Base-by-base conservation (phyloP, 2,888 invertebrate species). In the Archaeoteleia sp. region DNA sequence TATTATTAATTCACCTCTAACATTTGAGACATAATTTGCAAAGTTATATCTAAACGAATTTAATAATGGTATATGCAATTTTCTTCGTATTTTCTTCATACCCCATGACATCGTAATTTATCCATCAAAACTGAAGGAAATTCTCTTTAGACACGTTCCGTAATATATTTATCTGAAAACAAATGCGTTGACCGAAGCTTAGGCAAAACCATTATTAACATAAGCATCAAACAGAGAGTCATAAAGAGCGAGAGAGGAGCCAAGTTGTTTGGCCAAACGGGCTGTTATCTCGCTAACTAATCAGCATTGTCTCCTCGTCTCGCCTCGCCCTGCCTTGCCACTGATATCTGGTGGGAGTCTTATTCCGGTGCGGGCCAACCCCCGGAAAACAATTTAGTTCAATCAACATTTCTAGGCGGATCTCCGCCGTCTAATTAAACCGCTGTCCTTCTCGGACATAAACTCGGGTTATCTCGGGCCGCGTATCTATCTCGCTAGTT, bases 381-480 rank as follows among this genome's bases (percentile, higher is more conserved):
- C 62, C 63, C 69, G 62, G 81, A 80, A 82, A 84, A 85, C 85
- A 84, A 85, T 85, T 85, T 85, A 83, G 84, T 82, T 84, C 85
- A 84, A 85, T 85, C 84, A 85, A 83, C 83, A 83, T 83, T 82
- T 83, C 80, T 76, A 80, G 78, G 77, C 78, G 76, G 82, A 80
- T 80, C 82, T 75, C 79, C 78, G 78, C 77, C 83, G 78, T 84
- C 84, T 85, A 85, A 85, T 85, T 85, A 85, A 85, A 85, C 79
- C 79, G 74, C 70, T 70, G 72, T 74, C 69, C 67, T 73, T 69
- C 74, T 75, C 75, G 79, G 76, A 77, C 79, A 81, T 85, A 83
- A 85, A 85, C 80, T 83, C 80, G 69, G 78, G 76, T 83, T 84
- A 85, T 82, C 84, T 78, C 72, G 74, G 72, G 60, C 72, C 73